Percentiles rank a stretch among this genome's conserved stretches.
Conservation (phyloP, 2,888 invertebrate species). For the Cetonia aurata region DNA sequence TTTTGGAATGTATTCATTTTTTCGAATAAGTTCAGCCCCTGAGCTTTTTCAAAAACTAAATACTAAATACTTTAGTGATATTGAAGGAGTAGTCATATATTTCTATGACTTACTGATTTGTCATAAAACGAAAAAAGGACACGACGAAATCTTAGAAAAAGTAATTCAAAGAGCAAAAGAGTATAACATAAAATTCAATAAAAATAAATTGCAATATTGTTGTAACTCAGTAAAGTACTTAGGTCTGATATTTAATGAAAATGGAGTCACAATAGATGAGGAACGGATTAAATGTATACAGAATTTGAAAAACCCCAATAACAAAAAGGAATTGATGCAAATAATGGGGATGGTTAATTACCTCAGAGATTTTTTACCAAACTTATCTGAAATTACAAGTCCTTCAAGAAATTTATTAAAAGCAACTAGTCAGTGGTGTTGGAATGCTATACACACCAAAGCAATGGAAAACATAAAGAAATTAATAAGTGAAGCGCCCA, state of each 20-base stretch:
- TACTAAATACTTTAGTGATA: conserved; percentile 8
- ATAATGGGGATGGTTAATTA: conserved; percentile 17
- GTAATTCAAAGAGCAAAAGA: conserved; percentile 12
- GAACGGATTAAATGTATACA: not conserved
- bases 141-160: conserved; percentile 1
- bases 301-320: conserved; percentile 5
- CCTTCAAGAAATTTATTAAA: conserved; percentile 11
- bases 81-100: conserved; percentile 5
- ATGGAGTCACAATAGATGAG: conserved; percentile 1
- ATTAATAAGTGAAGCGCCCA: conserved; percentile 11
- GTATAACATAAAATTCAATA: too few relatives aligned
- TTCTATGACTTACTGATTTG: conserved; percentile 16
- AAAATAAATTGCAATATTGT: not conserved
- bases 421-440: conserved; percentile 1
- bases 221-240: conserved; percentile 13
- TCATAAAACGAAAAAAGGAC: conserved; percentile 4
- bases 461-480: not conserved
- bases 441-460: not conserved
- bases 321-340: conserved; percentile 19
- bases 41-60: conserved; percentile 4
- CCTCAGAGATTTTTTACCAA: conserved; percentile 23
- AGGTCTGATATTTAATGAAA: conserved; percentile 16
- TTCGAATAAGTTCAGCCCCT: conserved; percentile 14
- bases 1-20: conserved; percentile 22
- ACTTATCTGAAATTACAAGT: conserved; percentile 19